Evolutionary conservation across 2,113 vertebrate genomes (phyloP), one percentile per base, ranked within the genome.

Genomic region (Malurus cyaneus): DNA sequence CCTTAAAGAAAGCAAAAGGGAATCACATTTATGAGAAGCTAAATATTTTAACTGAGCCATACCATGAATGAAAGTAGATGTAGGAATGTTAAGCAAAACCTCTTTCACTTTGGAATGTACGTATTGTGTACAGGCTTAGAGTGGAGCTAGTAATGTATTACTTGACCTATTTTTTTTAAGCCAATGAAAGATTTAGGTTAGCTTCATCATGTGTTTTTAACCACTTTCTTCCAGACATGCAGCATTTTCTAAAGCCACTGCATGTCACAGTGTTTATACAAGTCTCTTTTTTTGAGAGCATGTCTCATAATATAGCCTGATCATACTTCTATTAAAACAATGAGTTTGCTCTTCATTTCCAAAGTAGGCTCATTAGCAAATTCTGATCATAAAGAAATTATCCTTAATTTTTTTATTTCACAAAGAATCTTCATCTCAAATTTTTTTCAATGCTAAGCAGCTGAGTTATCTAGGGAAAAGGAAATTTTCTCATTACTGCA

Each of bases 81-180:
- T 54, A 67, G 60, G 31, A 81, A 89, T 47, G 80, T 61, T 56
- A 71, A 92, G 76, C 19, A 86, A 88, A 97, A 90, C 80, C 80
- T 94, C 88, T 86, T 72, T 89, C 52, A 24, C 64, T 94, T 64
- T 79, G 93, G 90, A 95, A 96, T 84, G 94, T 56, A 86, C 3
- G 1, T 82, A 84, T 69, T 97, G 95, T 90, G 90, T 96, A 94
- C 60, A 64, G 86, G 86, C 95, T 92, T 89, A 84, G 49, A 94
- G 82, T 13, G 4, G 56, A 92, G 90, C 92, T 90, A 86, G 80
- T 88, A 95, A 93, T 94, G 90, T 92, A 92, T 95, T 96, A 94
- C 92, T 97, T 95, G 94, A 97, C 96, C 96, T 96, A 97, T 95
- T 97, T 97, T 97, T 92, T 97, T 94, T 88, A 95, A 97, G 88